These are phyloP conservation scores for Carterocephalus palaemon DNA, from an alignment of 2,888 invertebrate species.

Conservation along the genomic window DNA sequence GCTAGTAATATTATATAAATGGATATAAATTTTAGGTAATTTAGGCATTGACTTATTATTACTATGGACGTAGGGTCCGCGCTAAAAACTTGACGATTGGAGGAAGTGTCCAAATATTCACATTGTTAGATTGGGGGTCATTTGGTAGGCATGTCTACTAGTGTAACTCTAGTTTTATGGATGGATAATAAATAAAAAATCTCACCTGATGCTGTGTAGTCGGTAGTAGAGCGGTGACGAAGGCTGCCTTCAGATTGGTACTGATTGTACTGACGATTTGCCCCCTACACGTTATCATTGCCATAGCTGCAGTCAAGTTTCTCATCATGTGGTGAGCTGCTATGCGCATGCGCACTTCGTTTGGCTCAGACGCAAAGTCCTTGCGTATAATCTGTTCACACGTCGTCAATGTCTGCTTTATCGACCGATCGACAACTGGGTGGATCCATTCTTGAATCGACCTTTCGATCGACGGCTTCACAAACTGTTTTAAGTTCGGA, in stretches of 20 bases:
- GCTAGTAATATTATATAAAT: too few relatives aligned
- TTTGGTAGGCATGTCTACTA: too few relatives aligned
- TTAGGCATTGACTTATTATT: too few relatives aligned
- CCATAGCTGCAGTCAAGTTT: conserved; percentile 95
- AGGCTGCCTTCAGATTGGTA: conserved; percentile 83
- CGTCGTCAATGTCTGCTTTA: conserved; percentile 93
- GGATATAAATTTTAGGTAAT: too few relatives aligned
- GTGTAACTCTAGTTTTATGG: too few relatives aligned
- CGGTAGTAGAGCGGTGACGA: conserved; percentile 3
- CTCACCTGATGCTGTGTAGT: conserved; percentile 14
- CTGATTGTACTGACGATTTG: conserved; percentile 87
- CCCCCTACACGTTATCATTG: conserved; percentile 95
- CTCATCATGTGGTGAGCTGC: conserved; percentile 95
- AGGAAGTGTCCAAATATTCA: too few relatives aligned
- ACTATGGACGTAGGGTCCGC: too few relatives aligned
- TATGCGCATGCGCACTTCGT: conserved; percentile 89
- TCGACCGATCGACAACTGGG: conserved; percentile 93
- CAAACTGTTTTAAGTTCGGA: conserved; percentile 88
- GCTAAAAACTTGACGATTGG: too few relatives aligned
- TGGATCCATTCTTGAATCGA: conserved; percentile 94
- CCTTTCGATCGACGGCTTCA: conserved; percentile 89
- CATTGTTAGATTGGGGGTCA: too few relatives aligned
- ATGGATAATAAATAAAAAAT: not conserved
- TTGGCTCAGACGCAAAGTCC: conserved; percentile 94
- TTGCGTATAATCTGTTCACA: conserved; percentile 95